Evolutionary conservation across 1,140 invertebrate species (phyloP), one percentile per base, ranked within the genome.

Genomic region (Lepidurus packardi): DNA sequence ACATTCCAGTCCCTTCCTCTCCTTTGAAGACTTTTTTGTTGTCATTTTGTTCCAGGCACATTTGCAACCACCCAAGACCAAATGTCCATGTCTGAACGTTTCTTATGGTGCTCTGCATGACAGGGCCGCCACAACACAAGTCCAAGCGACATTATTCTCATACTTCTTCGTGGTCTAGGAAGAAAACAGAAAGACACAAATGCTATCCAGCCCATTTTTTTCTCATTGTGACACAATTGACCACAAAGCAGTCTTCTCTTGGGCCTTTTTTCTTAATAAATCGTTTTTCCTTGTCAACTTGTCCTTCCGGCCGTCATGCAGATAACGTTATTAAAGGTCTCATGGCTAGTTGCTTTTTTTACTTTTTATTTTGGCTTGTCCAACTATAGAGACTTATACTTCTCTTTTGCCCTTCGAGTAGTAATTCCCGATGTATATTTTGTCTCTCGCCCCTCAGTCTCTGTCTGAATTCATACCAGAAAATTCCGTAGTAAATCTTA

Each of bases 261-360:
- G 53, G 53, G 21, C 53, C 53, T 21, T 65, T 65, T 65, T 65
- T 65, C 53, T 65, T 65, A 65, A 65, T 65, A 65, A 65, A 65
- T 65, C 53, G 53, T 65, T 65, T 65, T 65, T 65, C 53, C 53
- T 65, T 65, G 53, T 65, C 53, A 65, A 65, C 53, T 65, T 65
- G 53, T 65, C 53, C 53, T 65, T 65, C 53, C 53, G 53, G 53
- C 53, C 53, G 53, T 65, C 53, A 65, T 65, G 53, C 53, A 65
- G 53, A 65, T 65, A 65, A 65, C 53, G 53, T 65, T 65, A 65
- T 65, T 65, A 65, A 65, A 65, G 53, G 53, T 65, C 53, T 65
- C 53, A 65, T 65, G 53, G 53, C 53, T 65, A 65, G 53, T 65
- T 65, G 53, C 53, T 65, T 65, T 21, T 65, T 65, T 34, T 34